Conservation (phyloP, 2,888 invertebrate genomes). For the Andrena marginata region DNA sequence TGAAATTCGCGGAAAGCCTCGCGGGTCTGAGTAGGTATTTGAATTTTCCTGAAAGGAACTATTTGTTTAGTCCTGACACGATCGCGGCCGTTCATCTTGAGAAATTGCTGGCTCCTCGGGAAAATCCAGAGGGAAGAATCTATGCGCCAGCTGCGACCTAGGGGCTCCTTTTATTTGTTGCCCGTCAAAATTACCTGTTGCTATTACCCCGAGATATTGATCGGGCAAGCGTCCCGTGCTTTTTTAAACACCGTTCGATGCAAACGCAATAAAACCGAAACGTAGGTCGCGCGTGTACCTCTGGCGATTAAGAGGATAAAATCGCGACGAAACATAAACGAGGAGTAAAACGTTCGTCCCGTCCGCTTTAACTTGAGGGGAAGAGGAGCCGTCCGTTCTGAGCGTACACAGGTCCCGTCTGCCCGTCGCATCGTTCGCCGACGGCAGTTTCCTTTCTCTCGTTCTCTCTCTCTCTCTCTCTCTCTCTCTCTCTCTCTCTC, state of each 20-base stretch:
- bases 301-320: not conserved
- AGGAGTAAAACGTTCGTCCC: not conserved
- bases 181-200: not conserved
- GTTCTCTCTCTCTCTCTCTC: not conserved
- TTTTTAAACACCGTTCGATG: not conserved
- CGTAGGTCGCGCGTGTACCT: not conserved
- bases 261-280: not conserved
- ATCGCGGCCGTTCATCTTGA: conserved; percentile 28
- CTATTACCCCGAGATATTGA: not conserved
- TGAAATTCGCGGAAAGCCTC: not conserved
- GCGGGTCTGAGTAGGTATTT: not conserved
- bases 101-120: conserved; percentile 7
- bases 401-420: not conserved
- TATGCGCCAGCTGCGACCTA: not conserved
- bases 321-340: not conserved
- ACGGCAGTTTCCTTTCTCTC: conserved; percentile 16
- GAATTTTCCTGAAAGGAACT: conserved; percentile 19
- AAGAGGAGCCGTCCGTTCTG: not conserved
- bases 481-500: not conserved
- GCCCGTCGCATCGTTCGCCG: conserved; percentile 44
- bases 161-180: not conserved
- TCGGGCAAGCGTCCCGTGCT: not conserved
- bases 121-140: conserved; percentile 9
- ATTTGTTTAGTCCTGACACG: conserved; percentile 11
- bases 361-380: not conserved